phyloP scores from a whole-genome alignment of 2,797 vertebrate genomes.

The Hemibagrus guttatus region DNA sequence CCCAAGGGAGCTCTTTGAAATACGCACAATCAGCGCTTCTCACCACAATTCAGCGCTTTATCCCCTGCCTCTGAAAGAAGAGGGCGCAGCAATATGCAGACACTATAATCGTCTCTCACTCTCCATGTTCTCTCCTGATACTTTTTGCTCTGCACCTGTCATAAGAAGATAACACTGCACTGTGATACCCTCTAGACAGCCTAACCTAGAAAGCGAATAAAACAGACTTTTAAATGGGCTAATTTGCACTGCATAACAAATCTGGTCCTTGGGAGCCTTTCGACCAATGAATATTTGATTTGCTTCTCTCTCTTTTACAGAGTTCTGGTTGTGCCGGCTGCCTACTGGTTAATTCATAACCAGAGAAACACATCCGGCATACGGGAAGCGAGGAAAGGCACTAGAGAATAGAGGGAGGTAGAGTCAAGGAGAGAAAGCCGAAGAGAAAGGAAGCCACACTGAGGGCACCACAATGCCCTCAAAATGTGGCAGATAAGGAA shows the following conservation, averaged over 20 bases:
- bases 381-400: constrained; percentile 11
- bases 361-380: constrained; percentile 46
- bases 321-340: constrained; percentile 49
- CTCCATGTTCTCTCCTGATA: constrained; percentile 63
- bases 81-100: constrained; percentile 72
- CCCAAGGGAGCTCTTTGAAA: constrained; percentile 60
- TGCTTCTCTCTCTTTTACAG: constrained; percentile 30
- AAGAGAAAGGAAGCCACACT: constrained; percentile 1
- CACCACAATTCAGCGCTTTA: constrained; percentile 26
- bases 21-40: constrained; percentile 69
- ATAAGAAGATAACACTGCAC: constrained; percentile 18
- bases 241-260: constrained; percentile 75
- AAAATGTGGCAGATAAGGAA: neutral
- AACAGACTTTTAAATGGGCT: constrained; percentile 80
- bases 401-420: neutral
- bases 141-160: constrained; percentile 57
- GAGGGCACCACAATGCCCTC: neutral
- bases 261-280: constrained; percentile 61
- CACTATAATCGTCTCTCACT: constrained; percentile 63
- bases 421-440: neutral
- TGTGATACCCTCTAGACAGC: constrained; percentile 45
- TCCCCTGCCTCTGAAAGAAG: constrained; percentile 65
- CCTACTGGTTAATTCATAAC: constrained; percentile 56
- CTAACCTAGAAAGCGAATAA: constrained; percentile 78
- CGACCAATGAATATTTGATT: constrained; percentile 78